Percentiles rank a stretch among this genome's conserved stretches.
Evolutionary conservation across 2,797 vertebrate species (phyloP).

Genomic region (Neostethus bicornis): DNA sequence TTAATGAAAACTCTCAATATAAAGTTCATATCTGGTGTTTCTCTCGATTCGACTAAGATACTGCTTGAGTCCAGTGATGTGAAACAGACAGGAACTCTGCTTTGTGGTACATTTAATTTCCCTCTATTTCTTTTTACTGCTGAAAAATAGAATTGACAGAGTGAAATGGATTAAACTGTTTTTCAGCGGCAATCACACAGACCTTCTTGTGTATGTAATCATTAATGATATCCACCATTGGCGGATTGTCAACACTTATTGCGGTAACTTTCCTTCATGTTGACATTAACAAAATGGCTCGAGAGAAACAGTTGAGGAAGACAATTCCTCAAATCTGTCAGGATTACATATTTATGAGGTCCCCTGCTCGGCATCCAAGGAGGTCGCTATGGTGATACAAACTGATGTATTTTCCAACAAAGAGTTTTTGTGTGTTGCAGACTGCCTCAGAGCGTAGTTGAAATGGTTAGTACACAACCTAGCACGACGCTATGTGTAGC

Average conservation of each 20-base stretch:
- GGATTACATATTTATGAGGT: conserved; percentile 82
- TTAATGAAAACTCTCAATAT: conserved; percentile 18
- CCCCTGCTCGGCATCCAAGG: conserved; percentile 74
- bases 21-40: background rate
- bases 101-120: conserved; percentile 36
- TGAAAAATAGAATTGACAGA: conserved; percentile 43
- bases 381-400: conserved; percentile 78
- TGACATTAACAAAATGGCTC: conserved; percentile 81
- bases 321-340: conserved; percentile 81
- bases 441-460: conserved; percentile 68
- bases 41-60: conserved; percentile 12
- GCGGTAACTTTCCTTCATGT: conserved; percentile 75
- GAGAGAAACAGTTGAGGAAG: conserved; percentile 75
- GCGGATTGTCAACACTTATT: conserved; percentile 78
- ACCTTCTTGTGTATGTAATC: conserved; percentile 60
- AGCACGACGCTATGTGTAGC: conserved; percentile 46
- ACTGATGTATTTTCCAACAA: conserved; percentile 78
- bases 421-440: conserved; percentile 72
- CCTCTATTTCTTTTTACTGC: conserved; percentile 58
- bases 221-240: conserved; percentile 75
- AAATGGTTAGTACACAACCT: conserved; percentile 63
- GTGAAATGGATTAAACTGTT: conserved; percentile 38
- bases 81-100: conserved; percentile 16
- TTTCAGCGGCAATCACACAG: conserved; percentile 50
- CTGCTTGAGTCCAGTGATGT: conserved; percentile 14